A percentile compares a stretch with the other conserved stretches of the same genome.
These are phyloP conservation scores for Phengaris alcon DNA, from an alignment of 2,888 invertebrate species.

Conservation along the genomic window DNA sequence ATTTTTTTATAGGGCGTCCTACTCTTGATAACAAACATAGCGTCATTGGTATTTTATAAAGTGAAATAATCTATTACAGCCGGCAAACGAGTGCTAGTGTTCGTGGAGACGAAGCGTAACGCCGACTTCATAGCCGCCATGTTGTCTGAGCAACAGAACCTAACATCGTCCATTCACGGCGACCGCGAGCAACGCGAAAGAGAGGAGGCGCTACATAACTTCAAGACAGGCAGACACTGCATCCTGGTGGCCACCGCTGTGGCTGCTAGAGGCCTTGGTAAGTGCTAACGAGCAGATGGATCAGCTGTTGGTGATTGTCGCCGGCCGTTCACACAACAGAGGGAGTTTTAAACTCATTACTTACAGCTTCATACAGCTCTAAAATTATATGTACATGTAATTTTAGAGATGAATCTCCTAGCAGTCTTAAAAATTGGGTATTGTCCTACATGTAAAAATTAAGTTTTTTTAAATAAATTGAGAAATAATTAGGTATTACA, in stretches of 20 bases:
- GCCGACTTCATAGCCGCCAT: conserved; percentile 94
- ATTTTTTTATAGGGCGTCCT: too few relatives aligned
- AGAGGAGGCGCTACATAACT: conserved; percentile 95
- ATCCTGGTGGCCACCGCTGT: conserved; percentile 97
- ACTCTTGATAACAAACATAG: too few relatives aligned
- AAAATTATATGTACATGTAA: too few relatives aligned
- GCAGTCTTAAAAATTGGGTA: too few relatives aligned
- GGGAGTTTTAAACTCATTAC: too few relatives aligned
- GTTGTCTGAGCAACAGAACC: conserved; percentile 87
- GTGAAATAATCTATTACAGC: conserved; percentile 45
- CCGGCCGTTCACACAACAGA: too few relatives aligned
- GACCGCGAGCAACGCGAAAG: conserved; percentile 97
- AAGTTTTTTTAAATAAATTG: too few relatives aligned
- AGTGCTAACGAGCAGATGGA: not conserved
- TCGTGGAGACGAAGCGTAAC: conserved; percentile 93
- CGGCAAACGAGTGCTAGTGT: conserved; percentile 84
- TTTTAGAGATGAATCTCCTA: too few relatives aligned
- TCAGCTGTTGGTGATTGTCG: too few relatives aligned
- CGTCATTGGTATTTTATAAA: not conserved
- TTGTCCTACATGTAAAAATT: too few relatives aligned
- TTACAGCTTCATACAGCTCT: too few relatives aligned
- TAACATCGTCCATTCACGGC: conserved; percentile 98
- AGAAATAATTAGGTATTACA: too few relatives aligned
- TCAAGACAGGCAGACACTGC: conserved; percentile 86
- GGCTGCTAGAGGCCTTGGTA: conserved; percentile 93